Evolutionary conservation across 2,888 invertebrate species (phyloP).

Genomic region (Aelia acuminata): DNA sequence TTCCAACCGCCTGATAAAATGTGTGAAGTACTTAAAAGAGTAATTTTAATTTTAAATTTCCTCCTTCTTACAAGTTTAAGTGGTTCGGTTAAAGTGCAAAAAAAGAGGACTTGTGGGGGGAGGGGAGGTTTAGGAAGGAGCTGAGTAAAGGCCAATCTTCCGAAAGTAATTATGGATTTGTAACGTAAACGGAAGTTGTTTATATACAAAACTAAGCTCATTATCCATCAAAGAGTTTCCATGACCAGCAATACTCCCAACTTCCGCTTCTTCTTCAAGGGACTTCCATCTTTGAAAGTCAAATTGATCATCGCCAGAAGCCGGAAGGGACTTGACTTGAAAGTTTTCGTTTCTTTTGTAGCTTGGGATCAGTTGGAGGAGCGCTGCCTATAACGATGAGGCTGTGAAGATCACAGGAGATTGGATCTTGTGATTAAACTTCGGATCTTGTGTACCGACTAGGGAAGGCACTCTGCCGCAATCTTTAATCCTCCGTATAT

Average conservation of each 20-base stretch:
- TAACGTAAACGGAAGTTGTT: slow-evolving; percentile 20
- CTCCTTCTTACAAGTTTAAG: slow-evolving; percentile 36
- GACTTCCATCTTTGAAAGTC: slow-evolving; percentile 17
- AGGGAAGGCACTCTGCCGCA: neutral
- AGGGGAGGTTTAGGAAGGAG: neutral
- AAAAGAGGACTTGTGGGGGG: too few relatives aligned
- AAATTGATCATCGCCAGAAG: slow-evolving; percentile 9
- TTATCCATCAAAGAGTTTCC: slow-evolving; percentile 44
- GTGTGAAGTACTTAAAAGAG: slow-evolving; percentile 49
- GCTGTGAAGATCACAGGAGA: neutral
- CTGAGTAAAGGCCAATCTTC: slow-evolving; percentile 32
- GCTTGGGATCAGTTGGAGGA: neutral
- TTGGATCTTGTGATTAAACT: neutral
- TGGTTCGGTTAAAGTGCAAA: slow-evolving; percentile 41
- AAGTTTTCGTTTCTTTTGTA: slow-evolving; percentile 26
- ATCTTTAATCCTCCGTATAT: neutral
- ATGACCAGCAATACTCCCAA: neutral
- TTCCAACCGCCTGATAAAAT: slow-evolving; percentile 26
- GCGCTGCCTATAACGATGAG: neutral
- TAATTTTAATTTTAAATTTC: slow-evolving; percentile 50
- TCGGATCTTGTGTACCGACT: neutral
- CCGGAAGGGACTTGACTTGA: slow-evolving; percentile 12
- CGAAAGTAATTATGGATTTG: slow-evolving; percentile 27
- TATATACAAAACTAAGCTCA: slow-evolving; percentile 46
- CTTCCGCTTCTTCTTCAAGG: neutral